Percentiles rank a stretch among this genome's conserved stretches.
phyloP scores from a whole-genome alignment of 2,888 invertebrate species.

The Amiota communis region DNA sequence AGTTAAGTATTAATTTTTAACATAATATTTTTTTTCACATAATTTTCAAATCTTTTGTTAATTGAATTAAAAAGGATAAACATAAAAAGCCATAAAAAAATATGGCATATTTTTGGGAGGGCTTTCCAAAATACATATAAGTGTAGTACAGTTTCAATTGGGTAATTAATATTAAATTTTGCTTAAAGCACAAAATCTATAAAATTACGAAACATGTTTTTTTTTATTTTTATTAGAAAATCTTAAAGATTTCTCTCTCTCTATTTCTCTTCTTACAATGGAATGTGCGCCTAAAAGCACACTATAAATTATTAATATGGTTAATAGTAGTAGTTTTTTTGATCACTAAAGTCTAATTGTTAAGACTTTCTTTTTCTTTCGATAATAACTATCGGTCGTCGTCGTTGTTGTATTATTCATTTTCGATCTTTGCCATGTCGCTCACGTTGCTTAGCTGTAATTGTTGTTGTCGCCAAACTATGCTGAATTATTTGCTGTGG shows the following conservation, averaged over 20 bases:
- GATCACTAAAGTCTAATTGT: too few species aligned
- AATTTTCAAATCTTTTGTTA: constrained; percentile 24
- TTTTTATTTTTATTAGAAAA: constrained; percentile 5
- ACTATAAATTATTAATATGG: constrained; percentile 33
- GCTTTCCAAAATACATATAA: background rate
- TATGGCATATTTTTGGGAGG: constrained; percentile 20
- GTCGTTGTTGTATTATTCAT: constrained; percentile 38
- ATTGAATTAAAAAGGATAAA: constrained; percentile 14
- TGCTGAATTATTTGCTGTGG: constrained; percentile 47
- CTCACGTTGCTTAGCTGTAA: constrained; percentile 56
- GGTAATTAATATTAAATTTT: constrained; percentile 58
- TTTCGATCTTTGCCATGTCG: constrained; percentile 66
- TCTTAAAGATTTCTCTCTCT: background rate
- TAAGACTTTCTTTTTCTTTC: constrained; percentile 34
- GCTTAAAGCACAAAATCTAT: constrained; percentile 53
- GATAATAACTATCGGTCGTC: constrained; percentile 38
- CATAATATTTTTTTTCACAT: background rate
- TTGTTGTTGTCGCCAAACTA: constrained; percentile 56
- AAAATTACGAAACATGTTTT: constrained; percentile 53
- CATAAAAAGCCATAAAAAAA: background rate
- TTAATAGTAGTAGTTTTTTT: constrained; percentile 26
- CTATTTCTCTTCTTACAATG: background rate
- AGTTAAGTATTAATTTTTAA: constrained; percentile 3
- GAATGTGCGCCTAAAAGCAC: constrained; percentile 37
- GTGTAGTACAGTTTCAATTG: constrained; percentile 17